Evolutionary conservation across 2,113 vertebrate species (phyloP), one percentile per base, ranked within the genome.

Genomic region (Melanerpes aurifrons): DNA sequence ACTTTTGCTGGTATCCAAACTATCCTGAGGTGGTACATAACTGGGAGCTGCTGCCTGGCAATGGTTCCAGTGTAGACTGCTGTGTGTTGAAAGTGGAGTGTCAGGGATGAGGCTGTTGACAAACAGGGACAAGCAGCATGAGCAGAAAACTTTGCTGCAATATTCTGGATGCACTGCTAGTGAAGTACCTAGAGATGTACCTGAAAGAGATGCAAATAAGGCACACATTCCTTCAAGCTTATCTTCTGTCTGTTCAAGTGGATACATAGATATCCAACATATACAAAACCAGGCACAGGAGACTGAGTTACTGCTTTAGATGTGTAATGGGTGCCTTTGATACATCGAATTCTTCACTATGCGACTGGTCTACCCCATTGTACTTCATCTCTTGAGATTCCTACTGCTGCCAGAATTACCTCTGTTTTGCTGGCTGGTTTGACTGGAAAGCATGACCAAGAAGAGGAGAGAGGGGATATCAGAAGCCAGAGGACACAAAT

Each of bases 211-310:
- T 76, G 45, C 40, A 69, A 69, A 19, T 15, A 35, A n/a, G 16
- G 40, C 14, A 45, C 6, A 4, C 32, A 57, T 67, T 87, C 16
- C 48, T 68, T 59, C 28, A 47, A 53, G 24, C 10, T 78, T 50
- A n/a, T 50, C 47, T 68, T 40, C 20, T 24, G 1, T 47, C 28
- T 48, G 31, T 61, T 85, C 43, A 72, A 82, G 25, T 10, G 12
- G 58, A 12, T 67, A 40, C 1, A 1, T 2, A 8, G 62, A 14
- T 85, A 72, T 25, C 13, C 75, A 87, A 53, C 7, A 17, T 16
- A 4, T 1, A 54, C 0, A 5, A 29, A 70, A 73, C 11, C 22
- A 63, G 64, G 32, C 3, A 1, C 22, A 54, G 48, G 28, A 61
- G 32, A 7, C 29, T 19, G 54, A 75, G 57, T 79, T 79, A 40